phyloP scores from a whole-genome alignment of 2,888 invertebrate genomes.

The Tenthredo scrophulariae region DNA sequence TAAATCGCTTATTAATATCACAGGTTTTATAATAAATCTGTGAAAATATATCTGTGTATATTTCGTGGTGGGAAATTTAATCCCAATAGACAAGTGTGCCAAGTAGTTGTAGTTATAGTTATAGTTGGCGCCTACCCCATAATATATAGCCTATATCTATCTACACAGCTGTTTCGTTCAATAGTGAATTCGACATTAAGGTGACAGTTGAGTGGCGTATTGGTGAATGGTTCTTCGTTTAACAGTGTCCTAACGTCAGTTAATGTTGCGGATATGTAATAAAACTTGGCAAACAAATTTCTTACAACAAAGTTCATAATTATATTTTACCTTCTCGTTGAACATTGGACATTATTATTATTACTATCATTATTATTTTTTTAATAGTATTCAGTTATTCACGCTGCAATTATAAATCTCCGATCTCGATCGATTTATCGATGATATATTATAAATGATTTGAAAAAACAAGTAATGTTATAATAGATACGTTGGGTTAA shows the following conservation, averaged over 20 bases:
- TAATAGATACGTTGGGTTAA: too few relatives aligned
- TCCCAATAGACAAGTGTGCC: neutral
- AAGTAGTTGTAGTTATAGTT: slow-evolving; percentile 11
- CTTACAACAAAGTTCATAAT: neutral
- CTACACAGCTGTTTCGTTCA: neutral
- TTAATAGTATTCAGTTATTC: neutral
- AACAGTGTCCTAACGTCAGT: neutral
- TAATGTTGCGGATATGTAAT: neutral
- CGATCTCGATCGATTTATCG: too few relatives aligned
- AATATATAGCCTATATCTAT: neutral
- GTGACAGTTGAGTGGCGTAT: slow-evolving; percentile 30
- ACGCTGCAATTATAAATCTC: too few relatives aligned
- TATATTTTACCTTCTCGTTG: neutral
- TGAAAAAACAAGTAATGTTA: too few relatives aligned
- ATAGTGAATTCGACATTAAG: slow-evolving; percentile 11
- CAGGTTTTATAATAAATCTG: too few relatives aligned
- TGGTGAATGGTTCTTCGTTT: neutral
- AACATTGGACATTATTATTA: neutral
- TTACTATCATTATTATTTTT: too few relatives aligned
- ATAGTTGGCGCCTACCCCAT: neutral
- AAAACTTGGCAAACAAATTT: neutral
- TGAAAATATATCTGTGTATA: neutral
- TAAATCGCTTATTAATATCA: too few relatives aligned
- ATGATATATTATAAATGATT: too few relatives aligned
- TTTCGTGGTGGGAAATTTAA: neutral